Percentiles rank a stretch among this genome's conserved stretches.
phyloP scores from a whole-genome alignment of 2,113 vertebrate species.

The Semicossyphus pulcher region DNA sequence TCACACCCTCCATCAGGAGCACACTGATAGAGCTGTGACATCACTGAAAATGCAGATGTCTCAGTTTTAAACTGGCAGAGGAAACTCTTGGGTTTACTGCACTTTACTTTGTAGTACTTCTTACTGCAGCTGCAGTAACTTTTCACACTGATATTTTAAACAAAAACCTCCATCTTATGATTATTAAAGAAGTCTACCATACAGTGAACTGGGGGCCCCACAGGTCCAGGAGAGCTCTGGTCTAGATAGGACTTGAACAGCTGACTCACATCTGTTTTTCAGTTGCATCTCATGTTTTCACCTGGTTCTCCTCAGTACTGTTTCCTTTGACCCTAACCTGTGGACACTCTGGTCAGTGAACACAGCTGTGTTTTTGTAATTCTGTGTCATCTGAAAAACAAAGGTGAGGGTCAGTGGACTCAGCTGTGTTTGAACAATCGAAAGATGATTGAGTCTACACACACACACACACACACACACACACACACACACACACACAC shows the following conservation, averaged over 20 bases:
- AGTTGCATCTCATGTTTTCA: background rate
- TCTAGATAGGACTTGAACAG: no score
- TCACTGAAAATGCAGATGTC: background rate
- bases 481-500: background rate
- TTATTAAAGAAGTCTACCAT: no score
- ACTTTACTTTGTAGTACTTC: no score
- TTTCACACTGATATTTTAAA: no score
- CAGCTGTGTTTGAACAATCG: slow-evolving; percentile 19
- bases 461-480: background rate
- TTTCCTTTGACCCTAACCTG: background rate
- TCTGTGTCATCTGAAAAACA: background rate
- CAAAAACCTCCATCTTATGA: no score
- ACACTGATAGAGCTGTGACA: slow-evolving; percentile 24
- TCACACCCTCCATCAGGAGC: slow-evolving; percentile 21
- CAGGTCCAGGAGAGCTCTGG: no score
- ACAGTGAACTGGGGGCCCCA: no score
- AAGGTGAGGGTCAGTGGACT: background rate
- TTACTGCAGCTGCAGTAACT: no score
- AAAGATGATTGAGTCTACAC: no score
- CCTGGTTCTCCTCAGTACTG: background rate
- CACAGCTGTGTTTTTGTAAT: slow-evolving; percentile 9
- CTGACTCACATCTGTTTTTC: no score
- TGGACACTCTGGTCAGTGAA: background rate
- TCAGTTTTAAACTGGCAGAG: background rate
- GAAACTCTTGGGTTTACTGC: background rate